These are phyloP conservation scores for Heteromormyrus szaboi DNA, from an alignment of 2,797 vertebrate genomes.

Conservation along the genomic window DNA sequence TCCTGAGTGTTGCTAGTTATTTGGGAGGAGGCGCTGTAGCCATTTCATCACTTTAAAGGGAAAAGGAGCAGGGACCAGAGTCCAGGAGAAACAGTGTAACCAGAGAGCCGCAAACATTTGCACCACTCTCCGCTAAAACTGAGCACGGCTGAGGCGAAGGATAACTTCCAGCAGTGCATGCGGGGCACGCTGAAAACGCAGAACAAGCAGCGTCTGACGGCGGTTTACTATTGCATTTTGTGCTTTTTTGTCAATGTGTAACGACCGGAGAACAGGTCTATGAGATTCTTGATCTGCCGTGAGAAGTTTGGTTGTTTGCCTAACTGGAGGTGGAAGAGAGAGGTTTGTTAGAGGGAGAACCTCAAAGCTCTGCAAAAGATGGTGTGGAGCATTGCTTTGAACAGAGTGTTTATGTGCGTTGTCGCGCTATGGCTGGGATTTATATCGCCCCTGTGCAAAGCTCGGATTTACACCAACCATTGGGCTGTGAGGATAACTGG, in stretches of 20 bases:
- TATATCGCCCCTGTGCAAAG: conserved; percentile 73
- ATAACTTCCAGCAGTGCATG: conserved; percentile 65
- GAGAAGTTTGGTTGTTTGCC: conserved; percentile 68
- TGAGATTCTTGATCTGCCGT: conserved; percentile 55
- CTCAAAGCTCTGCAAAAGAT: conserved; percentile 64
- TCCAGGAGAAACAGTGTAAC: conserved; percentile 45
- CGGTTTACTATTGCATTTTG: conserved; percentile 17
- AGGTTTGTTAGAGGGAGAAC: conserved; percentile 41
- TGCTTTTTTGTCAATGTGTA: conserved; percentile 41
- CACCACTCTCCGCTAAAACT: conserved; percentile 48
- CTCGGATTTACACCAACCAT: conserved; percentile 97
- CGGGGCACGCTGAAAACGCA: conserved; percentile 42
- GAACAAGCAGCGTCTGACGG: conserved; percentile 35
- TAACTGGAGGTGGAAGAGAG: conserved; percentile 41
- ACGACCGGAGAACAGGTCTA: conserved; percentile 53
- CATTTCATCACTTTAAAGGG: conserved; percentile 66
- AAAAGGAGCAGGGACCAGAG: conserved; percentile 56
- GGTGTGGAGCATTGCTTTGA: conserved; percentile 69
- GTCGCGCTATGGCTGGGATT: conserved; percentile 77
- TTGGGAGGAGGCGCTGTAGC: conserved; percentile 69
- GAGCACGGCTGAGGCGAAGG: conserved; percentile 34
- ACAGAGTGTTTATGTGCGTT: conserved; percentile 67
- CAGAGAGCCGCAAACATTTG: conserved; percentile 47
- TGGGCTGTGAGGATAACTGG: conserved; percentile 93
- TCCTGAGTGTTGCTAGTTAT: conserved; percentile 64